A percentile compares a stretch with the other conserved stretches of the same genome.
These are phyloP conservation scores for Pollachius pollachius DNA, from an alignment of 2,113 vertebrate species.

Conservation along the genomic window DNA sequence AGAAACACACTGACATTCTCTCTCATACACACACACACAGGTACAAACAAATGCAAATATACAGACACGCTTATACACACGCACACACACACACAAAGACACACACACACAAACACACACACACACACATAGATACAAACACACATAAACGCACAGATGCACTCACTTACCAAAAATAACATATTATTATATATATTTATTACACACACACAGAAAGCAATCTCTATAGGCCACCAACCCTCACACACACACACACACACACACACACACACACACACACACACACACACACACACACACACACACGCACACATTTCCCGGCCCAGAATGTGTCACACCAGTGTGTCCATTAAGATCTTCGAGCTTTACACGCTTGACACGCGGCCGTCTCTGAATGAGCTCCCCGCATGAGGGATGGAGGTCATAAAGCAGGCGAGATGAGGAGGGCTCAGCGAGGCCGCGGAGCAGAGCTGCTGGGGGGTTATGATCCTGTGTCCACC, in stretches of 20 bases:
- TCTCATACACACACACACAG: too few species aligned
- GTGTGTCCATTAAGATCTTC: conserved; percentile 51
- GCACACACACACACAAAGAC: not conserved
- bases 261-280: not conserved
- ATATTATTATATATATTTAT: too few species aligned
- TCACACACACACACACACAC: not conserved
- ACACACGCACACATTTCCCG: not conserved
- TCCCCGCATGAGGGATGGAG: conserved; percentile 52
- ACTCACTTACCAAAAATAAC: too few species aligned
- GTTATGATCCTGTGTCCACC: conserved; percentile 3
- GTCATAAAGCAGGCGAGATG: conserved; percentile 58
- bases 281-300: conserved; percentile 3
- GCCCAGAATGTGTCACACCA: conserved; percentile 28
- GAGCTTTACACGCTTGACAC: conserved; percentile 44
- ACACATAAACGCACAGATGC: conserved; percentile 3
- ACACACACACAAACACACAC: conserved; percentile 8
- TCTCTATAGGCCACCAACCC: too few species aligned
- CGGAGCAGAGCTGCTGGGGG: not conserved
- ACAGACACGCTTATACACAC: too few species aligned
- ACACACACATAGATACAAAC: conserved; percentile 1
- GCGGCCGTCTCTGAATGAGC: conserved; percentile 59
- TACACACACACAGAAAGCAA: too few species aligned
- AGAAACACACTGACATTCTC: too few species aligned
- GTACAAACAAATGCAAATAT: too few species aligned
- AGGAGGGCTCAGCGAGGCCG: conserved; percentile 12